Conservation (phyloP, 2,113 vertebrate genomes). For the Alces alces region DNA sequence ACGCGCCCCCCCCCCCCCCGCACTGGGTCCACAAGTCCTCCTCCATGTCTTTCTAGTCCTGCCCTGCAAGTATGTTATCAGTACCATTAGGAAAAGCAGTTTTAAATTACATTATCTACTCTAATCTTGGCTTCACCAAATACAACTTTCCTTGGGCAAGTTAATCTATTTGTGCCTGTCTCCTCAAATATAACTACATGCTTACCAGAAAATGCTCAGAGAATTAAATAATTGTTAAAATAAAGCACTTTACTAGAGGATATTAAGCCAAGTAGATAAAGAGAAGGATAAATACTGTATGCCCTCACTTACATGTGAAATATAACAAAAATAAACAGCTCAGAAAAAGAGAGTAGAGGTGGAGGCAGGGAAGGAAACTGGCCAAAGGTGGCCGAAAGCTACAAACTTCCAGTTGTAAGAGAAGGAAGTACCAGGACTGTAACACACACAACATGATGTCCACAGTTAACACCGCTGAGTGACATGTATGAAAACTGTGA, state of each 20-base stretch:
- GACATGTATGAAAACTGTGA: not conserved
- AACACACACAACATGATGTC: rapidly evolving
- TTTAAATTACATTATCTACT: not conserved
- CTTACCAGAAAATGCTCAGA: not conserved
- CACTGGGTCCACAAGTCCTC: not conserved
- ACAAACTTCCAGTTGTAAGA: too few relatives aligned
- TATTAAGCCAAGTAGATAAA: not conserved
- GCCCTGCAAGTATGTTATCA: not conserved
- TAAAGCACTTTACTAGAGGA: not conserved
- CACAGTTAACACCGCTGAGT: too few relatives aligned
- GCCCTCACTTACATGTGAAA: not conserved
- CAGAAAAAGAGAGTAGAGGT: not conserved
- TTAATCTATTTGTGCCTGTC: not conserved
- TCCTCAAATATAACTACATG: not conserved
- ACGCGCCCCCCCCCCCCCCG: not conserved
- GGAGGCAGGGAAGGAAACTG: not conserved
- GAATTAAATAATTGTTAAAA: not conserved
- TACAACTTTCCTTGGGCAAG: not conserved
- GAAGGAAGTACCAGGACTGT: not conserved
- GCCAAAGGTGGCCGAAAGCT: not conserved
- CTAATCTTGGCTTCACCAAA: not conserved
- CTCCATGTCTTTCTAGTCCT: not conserved
- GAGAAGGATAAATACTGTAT: not conserved
- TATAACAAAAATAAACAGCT: not conserved
- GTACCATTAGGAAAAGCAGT: not conserved